These are phyloP conservation scores for Aptenodytes patagonicus DNA, from an alignment of 2,113 vertebrate species.

Conservation along the genomic window DNA sequence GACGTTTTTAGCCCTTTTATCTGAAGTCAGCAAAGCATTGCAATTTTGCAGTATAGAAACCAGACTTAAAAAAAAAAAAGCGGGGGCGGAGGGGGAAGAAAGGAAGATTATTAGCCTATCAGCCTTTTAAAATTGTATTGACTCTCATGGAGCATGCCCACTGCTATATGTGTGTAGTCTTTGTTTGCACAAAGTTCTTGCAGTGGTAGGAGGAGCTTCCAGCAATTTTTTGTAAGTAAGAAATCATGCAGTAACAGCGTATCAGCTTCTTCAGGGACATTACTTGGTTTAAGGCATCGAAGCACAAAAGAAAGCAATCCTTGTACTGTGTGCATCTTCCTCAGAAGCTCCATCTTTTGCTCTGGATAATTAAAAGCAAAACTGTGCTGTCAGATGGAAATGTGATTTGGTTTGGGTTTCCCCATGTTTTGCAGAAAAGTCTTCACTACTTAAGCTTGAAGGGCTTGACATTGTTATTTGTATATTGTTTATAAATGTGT, in stretches of 20 bases:
- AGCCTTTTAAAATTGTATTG: background rate
- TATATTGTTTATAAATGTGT: background rate
- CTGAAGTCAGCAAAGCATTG: background rate
- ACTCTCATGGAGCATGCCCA: background rate
- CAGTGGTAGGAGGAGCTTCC: background rate
- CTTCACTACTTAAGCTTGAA: background rate
- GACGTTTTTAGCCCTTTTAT: background rate
- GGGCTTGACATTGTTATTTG: background rate
- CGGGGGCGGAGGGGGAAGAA: background rate
- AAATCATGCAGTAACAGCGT: background rate
- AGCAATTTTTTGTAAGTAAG: background rate
- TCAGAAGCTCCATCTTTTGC: background rate
- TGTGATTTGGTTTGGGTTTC: background rate
- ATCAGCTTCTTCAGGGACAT: background rate
- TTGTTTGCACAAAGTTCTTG: background rate
- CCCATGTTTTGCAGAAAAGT: background rate
- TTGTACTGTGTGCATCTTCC: background rate
- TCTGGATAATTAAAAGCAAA: background rate
- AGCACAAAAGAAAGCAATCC: background rate
- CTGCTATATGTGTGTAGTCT: background rate
- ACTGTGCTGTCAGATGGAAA: background rate
- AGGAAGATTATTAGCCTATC: background rate
- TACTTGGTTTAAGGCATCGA: background rate
- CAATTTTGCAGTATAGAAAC: background rate
- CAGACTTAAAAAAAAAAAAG: background rate